Evolutionary conservation across 2,797 vertebrate species (phyloP).

Genomic region (Triplophysa bombifrons): DNA sequence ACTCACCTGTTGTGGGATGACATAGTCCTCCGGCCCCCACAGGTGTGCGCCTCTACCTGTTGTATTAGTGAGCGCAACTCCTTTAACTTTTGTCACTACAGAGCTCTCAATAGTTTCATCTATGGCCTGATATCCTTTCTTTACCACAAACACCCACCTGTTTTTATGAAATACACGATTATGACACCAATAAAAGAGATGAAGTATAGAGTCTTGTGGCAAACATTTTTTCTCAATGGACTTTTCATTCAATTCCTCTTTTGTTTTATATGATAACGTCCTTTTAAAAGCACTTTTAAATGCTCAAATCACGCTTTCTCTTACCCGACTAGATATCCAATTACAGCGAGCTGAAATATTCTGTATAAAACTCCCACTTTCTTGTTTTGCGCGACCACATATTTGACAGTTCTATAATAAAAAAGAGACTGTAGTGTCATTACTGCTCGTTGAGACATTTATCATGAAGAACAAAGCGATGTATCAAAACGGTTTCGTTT

Average conservation of each 20-base stretch:
- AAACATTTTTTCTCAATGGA: too few species aligned
- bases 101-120: slow-evolving; percentile 88
- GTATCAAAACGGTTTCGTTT: background rate
- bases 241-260: too few species aligned
- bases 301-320: background rate
- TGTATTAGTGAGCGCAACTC: slow-evolving; percentile 85
- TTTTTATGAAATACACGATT: background rate
- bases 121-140: slow-evolving; percentile 90
- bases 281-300: background rate
- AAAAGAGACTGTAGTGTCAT: background rate
- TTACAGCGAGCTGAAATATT: background rate
- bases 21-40: slow-evolving; percentile 92
- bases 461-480: background rate
- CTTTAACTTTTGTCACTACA: slow-evolving; percentile 90
- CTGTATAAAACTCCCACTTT: background rate
- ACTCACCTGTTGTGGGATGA: slow-evolving; percentile 89
- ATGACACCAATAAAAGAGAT: background rate
- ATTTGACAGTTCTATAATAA: background rate
- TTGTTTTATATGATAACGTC: too few species aligned
- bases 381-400: background rate
- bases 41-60: slow-evolving; percentile 78
- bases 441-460: background rate
- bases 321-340: slow-evolving; percentile 11
- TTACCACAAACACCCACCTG: slow-evolving; percentile 91
- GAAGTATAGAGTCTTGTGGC: background rate